These are phyloP conservation scores for Salarias fasciatus DNA, from an alignment of 2,797 vertebrate genomes.

Conservation along the genomic window DNA sequence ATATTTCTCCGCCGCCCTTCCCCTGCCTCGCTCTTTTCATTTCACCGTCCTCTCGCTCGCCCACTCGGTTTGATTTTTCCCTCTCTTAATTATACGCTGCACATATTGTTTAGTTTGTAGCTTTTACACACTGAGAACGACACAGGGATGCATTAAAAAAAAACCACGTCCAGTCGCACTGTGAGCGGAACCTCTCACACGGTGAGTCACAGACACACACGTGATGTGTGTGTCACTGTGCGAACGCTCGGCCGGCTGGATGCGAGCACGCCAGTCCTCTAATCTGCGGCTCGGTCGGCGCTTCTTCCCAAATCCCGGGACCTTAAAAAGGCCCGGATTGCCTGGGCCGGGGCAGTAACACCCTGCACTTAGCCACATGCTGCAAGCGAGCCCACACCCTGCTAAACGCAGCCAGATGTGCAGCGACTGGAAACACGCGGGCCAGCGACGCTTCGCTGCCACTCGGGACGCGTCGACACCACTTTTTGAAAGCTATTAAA, in stretches of 20 bases:
- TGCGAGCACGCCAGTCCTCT: constrained; percentile 65
- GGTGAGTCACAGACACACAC: constrained; percentile 50
- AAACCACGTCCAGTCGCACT: constrained; percentile 15
- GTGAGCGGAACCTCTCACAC: constrained; percentile 38
- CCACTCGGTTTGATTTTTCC: neutral
- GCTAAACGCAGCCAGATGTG: constrained; percentile 82
- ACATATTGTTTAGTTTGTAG: constrained; percentile 15
- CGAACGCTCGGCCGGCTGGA: constrained; percentile 49
- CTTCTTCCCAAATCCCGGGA: constrained; percentile 69
- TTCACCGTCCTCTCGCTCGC: constrained; percentile 18
- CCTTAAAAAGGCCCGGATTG: constrained; percentile 68
- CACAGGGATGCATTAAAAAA: constrained; percentile 13
- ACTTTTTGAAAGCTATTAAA: no score
- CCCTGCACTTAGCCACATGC: constrained; percentile 84
- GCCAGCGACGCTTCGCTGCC: constrained; percentile 45
- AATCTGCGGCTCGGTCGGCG: constrained; percentile 76
- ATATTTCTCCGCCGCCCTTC: neutral
- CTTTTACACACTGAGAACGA: no score
- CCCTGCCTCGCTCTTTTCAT: constrained; percentile 22
- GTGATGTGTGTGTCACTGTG: constrained; percentile 23
- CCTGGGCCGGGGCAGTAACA: constrained; percentile 78
- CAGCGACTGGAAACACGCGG: constrained; percentile 61
- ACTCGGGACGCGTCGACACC: no score
- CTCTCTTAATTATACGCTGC: neutral
- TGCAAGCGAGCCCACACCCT: constrained; percentile 79